Percentiles rank a stretch among this genome's conserved stretches.
Evolutionary conservation across 2,113 vertebrate species (phyloP).

Genomic region (Psittacus erithacus): DNA sequence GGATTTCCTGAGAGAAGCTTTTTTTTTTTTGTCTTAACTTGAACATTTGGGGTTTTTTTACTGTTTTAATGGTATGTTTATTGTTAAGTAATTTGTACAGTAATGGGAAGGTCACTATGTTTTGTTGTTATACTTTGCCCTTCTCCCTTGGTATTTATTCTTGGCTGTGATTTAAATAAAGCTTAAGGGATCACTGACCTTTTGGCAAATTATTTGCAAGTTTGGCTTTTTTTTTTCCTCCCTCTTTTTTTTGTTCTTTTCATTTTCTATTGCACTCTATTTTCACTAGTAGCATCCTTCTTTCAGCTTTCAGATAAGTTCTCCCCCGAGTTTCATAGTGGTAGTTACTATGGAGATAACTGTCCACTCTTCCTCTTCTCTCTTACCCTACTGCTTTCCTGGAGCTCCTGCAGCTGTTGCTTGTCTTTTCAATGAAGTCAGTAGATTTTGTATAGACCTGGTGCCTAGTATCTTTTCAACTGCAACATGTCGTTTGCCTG

Average conservation of each 20-base stretch:
- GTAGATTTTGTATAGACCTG: not conserved
- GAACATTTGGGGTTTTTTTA: not conserved
- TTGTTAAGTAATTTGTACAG: slow-evolving; percentile 19
- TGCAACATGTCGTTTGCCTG: not conserved
- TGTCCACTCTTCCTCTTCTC: slow-evolving; percentile 14
- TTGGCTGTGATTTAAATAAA: slow-evolving; percentile 44
- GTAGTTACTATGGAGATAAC: slow-evolving; percentile 69
- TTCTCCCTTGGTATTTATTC: slow-evolving; percentile 12
- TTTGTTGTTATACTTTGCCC: slow-evolving; percentile 3
- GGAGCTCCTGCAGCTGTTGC: slow-evolving; percentile 13
- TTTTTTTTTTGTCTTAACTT: not conserved
- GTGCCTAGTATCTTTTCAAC: not conserved
- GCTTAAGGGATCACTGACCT: slow-evolving; percentile 23
- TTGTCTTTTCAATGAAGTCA: slow-evolving; percentile 24
- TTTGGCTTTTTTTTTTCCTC: not conserved
- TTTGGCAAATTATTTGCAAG: slow-evolving; percentile 40
- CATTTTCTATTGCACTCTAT: not conserved
- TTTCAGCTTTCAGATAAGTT: slow-evolving; percentile 48
- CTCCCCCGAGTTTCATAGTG: slow-evolving; percentile 36
- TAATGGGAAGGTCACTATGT: not conserved
- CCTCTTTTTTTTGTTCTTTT: not conserved
- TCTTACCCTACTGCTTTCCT: not conserved
- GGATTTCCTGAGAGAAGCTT: not conserved
- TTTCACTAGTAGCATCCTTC: slow-evolving; percentile 37
- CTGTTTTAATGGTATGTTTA: slow-evolving; percentile 13